Evolutionary conservation across 2,113 vertebrate species (phyloP).

Genomic region (Hippolais icterina): DNA sequence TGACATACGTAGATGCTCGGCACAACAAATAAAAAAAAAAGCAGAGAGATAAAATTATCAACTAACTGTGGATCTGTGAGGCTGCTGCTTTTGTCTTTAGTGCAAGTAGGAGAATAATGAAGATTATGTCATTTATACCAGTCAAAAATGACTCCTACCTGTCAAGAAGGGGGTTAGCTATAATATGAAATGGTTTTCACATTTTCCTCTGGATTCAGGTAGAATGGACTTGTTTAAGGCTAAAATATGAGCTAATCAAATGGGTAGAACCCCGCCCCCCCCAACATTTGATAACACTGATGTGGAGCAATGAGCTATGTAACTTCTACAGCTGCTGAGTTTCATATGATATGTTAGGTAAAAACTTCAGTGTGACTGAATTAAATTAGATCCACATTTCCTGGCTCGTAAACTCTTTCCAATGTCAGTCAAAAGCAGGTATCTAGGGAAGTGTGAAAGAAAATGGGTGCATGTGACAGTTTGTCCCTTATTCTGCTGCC

Average conservation of each 20-base stretch:
- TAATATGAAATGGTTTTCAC: background rate
- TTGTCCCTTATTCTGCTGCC: background rate
- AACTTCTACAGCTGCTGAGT: background rate
- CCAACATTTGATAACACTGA: background rate
- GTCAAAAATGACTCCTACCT: background rate
- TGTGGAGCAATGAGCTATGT: background rate
- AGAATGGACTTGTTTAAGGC: background rate
- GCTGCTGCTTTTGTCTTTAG: background rate
- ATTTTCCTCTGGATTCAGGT: background rate
- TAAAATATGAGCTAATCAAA: background rate
- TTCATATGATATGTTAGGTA: background rate
- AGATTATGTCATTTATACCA: background rate
- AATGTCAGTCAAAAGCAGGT: background rate
- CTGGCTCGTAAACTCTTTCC: background rate
- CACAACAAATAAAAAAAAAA: background rate
- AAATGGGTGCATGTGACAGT: background rate
- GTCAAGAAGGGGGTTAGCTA: background rate
- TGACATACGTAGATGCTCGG: fast-evolving
- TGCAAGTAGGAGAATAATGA: background rate
- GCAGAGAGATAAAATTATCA: background rate
- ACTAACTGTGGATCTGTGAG: background rate
- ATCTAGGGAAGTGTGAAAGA: background rate
- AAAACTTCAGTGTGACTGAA: background rate
- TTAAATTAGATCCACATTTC: background rate
- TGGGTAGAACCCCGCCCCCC: fast-evolving